Base-by-base conservation (phyloP, 2,113 vertebrate species). In the Gnathonemus echidnorhynchus region DNA sequence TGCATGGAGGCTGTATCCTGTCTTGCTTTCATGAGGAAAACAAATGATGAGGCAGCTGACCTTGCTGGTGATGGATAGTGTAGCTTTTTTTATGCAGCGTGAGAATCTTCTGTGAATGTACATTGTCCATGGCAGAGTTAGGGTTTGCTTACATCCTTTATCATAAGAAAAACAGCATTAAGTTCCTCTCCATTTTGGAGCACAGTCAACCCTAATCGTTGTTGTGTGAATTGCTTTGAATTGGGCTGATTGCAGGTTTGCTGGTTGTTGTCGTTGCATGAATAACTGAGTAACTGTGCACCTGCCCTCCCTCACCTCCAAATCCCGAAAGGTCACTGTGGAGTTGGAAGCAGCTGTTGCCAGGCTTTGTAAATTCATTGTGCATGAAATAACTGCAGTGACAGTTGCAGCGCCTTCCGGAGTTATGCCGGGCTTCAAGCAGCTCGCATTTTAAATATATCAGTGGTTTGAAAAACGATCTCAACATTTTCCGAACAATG, bases 341-440 rank as follows among this genome's bases (percentile, higher is more conserved):
- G 49, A 74, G 46, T 3, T 6, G 77, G 21, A 19, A 27, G 31
- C 97, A 96, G 87, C 96, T 97, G 97, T 94, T 94, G 91, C 93
- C 92, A 93, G 89, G 93, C 94, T 95, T 95, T 91, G 50, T 94
- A 94, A 93, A 96, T 96, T 96, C 95, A 94, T 96, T 95, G 95
- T 90, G 94, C 96, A 94, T 95, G 94, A 96, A 95, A 95, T 96
- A 94, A 92, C 95, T 94, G 94, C 95, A 89, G 70, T 92, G 93
- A 95, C 94, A 94, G 95, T 96, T 94, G 93, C 94, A 93, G 92
- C 89, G 92, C 56, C 53, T 62, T 66, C 56, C 90, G 94, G 91
- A 88, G 90, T 92, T 89, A 91, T 94, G 93, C 93, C 89, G 93
- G 91, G 88, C 74, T 50, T 87, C 48, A 0, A 45, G 87, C 80